phyloP scores from a whole-genome alignment of 1,140 invertebrate genomes.

The Habropoda laboriosa region DNA sequence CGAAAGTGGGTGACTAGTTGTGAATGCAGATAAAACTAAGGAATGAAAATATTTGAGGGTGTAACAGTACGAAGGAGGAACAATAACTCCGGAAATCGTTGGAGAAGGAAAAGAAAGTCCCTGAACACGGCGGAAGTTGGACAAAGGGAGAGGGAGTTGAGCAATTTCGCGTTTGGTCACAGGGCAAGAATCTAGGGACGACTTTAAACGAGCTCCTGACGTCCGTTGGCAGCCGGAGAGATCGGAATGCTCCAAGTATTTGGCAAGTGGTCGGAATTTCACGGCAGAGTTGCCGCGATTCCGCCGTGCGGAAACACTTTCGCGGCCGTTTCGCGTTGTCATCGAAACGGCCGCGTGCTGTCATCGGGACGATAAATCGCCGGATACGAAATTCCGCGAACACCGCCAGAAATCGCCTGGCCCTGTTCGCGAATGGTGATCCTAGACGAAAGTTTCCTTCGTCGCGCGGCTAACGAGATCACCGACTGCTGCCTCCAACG shows the following conservation, averaged over 20 bases:
- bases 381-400: conserved; percentile 9
- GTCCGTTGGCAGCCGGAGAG: conserved; percentile 2
- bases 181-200: neutral
- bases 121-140: neutral
- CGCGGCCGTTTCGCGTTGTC: conserved; percentile 20
- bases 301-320: conserved; percentile 20
- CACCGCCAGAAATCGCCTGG: neutral
- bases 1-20: too few species aligned
- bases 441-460: neutral
- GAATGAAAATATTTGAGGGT: too few species aligned
- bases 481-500: too few species aligned
- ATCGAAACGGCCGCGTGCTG: conserved; percentile 1
- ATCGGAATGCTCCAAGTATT: conserved; percentile 31
- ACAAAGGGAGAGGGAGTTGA: neutral
- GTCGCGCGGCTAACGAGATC: neutral
- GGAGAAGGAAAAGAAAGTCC: neutral
- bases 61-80: too few species aligned
- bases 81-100: too few species aligned
- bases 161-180: conserved; percentile 13
- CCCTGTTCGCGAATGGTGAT: neutral
- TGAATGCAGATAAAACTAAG: too few species aligned
- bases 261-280: conserved; percentile 49
- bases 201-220: conserved; percentile 23
- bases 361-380: conserved; percentile 19
- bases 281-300: conserved; percentile 15